Conservation (phyloP, 2,113 vertebrate genomes). For the Paramormyrops kingsleyae region DNA sequence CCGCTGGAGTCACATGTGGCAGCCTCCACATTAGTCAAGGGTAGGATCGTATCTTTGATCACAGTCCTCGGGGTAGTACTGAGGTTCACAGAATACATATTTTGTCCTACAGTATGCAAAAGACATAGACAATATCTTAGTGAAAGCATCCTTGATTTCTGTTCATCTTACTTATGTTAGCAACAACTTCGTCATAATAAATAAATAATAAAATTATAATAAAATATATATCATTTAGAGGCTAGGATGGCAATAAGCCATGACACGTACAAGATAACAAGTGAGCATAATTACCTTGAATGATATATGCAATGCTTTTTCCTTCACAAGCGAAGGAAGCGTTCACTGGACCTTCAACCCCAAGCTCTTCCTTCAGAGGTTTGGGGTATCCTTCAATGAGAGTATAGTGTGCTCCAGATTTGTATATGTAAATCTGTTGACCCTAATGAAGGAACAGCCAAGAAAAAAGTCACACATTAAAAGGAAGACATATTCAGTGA, state of each 20-base stretch:
- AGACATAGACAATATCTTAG: background rate
- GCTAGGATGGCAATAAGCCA: background rate
- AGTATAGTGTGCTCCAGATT: slow-evolving; percentile 53
- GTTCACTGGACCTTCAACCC: slow-evolving; percentile 53
- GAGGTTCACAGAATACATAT: slow-evolving; percentile 54
- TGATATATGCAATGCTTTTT: slow-evolving; percentile 50
- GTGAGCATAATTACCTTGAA: slow-evolving; percentile 56
- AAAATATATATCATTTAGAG: background rate
- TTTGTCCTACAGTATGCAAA: slow-evolving; percentile 37
- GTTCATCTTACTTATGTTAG: background rate
- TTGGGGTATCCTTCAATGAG: slow-evolving; percentile 72
- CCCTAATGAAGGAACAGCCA: slow-evolving; percentile 49
- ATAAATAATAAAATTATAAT: background rate
- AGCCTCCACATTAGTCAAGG: slow-evolving; percentile 52
- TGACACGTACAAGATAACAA: background rate
- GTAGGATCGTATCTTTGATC: slow-evolving; percentile 27
- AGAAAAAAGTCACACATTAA: background rate
- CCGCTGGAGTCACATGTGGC: slow-evolving; percentile 56
- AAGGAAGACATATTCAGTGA: background rate
- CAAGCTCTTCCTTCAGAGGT: slow-evolving; percentile 67
- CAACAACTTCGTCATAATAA: background rate
- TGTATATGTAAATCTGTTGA: slow-evolving; percentile 69
- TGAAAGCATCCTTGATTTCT: background rate
- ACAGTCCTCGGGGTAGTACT: slow-evolving; percentile 47
- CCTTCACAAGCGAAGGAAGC: slow-evolving; percentile 54